Evolutionary conservation across 2,888 invertebrate genomes (phyloP), one percentile per base, ranked within the genome.

Genomic region (Himalopsyche anomala): DNA sequence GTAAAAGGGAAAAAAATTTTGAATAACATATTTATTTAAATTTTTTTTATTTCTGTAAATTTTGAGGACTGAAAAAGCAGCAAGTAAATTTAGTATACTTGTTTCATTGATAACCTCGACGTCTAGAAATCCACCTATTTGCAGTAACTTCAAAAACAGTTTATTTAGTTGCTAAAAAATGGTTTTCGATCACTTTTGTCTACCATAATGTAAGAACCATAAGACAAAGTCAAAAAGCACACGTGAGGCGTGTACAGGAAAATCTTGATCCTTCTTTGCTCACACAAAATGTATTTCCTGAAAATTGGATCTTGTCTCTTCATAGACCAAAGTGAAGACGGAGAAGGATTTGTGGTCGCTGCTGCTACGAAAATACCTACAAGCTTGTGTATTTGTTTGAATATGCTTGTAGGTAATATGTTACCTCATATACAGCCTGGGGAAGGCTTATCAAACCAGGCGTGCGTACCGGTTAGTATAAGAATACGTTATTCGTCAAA

Each of bases 271-370:
- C 86, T 62, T 54, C 80, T 69, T 42, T 62, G 62, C 62, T 62
- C 80, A 6, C 84, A 79, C 62, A 82, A 81, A 86, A 87, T 87
- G 86, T 88, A 85, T 86, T 86, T 86, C 84, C 82, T 84, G 87
- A 88, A 88, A 88, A 88, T 88, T 88, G 87, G 87, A 88, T 88
- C 86, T 86, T 74, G 86, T 87, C 85, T 87, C 85, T 86, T 81
- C 87, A 84, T 85, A 84, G 85, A 81, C 85, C 81, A 84, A 81
- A 62, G 55, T 42, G 86, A 80, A 81, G 62, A 56, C 86, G 55
- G 85, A 84, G 62, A 80, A 79, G 87, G 87, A 87, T 88, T 86
- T 88, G 87, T 80, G 84, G 86, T 19, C 40, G 82, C 81, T 69
- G 80, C 80, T 83, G 79, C 85, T 79, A 74, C 36, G 38, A 82